Evolutionary conservation across 2,113 vertebrate genomes (phyloP).

Genomic region (Scalopus aquaticus): DNA sequence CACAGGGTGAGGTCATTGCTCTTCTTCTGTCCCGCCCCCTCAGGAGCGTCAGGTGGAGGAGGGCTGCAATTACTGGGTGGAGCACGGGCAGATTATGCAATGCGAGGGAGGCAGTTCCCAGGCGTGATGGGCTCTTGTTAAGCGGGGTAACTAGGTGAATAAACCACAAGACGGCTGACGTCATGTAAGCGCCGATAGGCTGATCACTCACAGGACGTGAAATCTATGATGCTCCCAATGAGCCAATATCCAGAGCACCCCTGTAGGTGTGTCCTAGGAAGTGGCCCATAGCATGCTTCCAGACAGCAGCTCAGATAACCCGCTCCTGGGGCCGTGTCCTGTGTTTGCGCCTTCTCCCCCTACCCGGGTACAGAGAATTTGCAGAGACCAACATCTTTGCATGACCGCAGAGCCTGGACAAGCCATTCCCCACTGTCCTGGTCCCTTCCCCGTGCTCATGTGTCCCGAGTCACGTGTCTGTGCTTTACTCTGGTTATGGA

Average conservation of each 20-base stretch:
- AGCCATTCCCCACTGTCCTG: background rate
- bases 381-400: background rate
- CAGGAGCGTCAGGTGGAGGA: background rate
- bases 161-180: too few relatives aligned
- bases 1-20: background rate
- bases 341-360: background rate
- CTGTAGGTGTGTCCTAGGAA: background rate
- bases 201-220: too few relatives aligned
- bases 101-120: background rate
- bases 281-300: background rate
- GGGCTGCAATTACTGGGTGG: background rate
- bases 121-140: background rate
- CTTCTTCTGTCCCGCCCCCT: background rate
- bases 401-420: too few relatives aligned
- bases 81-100: rapidly evolving
- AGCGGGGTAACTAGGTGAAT: background rate
- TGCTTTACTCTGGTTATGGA: background rate
- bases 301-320: rapidly evolving
- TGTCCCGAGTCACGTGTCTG: background rate
- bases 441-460: too few relatives aligned
- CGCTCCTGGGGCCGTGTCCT: background rate
- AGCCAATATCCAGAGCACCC: background rate
- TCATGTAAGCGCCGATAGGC: background rate
- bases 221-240: background rate
- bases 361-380: background rate